Evolutionary conservation across 1,140 invertebrate genomes (phyloP), one percentile per base, ranked within the genome.

Genomic region (Stenopsyche tienmushanensis): DNA sequence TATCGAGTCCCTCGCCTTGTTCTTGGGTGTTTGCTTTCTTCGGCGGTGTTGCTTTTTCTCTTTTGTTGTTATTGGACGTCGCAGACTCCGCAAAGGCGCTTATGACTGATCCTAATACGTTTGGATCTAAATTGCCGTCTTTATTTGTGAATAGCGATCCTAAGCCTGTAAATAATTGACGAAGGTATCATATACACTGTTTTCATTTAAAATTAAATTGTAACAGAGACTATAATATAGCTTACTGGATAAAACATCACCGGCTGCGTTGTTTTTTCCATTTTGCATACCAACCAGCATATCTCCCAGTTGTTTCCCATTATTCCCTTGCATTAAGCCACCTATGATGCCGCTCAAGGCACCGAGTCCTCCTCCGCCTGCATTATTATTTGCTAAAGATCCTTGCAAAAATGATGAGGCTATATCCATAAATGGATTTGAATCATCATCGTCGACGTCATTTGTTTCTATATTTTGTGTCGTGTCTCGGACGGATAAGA

Each of bases 301-400:
- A 1, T 77, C 71, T 3, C 76, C 78, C 3, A 77, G 26, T 41
- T 79, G 76, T 63, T 79, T 77, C 2, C 72, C 82, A 25, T 77
- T 79, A 39, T 82, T 83, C 23, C 83, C 81, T 67, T 85, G 83
- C 81, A 86, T 82, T 3, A 86, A 75, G 15, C 77, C 81, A 1
- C 80, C 83, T 0, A 80, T 72, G 21, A 49, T 47, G 45, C 57
- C 57, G 8, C 42, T 23, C 0, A 74, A 76, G n/a, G 71, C 80
- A 50, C 76, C 62, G 0, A 76, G 79, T 21, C 73, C 73, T 26
- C 71, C 67, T 18, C 75, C 76, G 42, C 76, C 78, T 2, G 75
- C 72, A 18, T 79, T 82, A 58, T 79, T 77, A 50, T 80, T 78
- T 0, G 73, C 77, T 71, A 83, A 72, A 0, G 78, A 75, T 59